A percentile compares a stretch with the other conserved stretches of the same genome.
phyloP scores from a whole-genome alignment of 2,113 vertebrate genomes.

The Meleagris gallopavo region DNA sequence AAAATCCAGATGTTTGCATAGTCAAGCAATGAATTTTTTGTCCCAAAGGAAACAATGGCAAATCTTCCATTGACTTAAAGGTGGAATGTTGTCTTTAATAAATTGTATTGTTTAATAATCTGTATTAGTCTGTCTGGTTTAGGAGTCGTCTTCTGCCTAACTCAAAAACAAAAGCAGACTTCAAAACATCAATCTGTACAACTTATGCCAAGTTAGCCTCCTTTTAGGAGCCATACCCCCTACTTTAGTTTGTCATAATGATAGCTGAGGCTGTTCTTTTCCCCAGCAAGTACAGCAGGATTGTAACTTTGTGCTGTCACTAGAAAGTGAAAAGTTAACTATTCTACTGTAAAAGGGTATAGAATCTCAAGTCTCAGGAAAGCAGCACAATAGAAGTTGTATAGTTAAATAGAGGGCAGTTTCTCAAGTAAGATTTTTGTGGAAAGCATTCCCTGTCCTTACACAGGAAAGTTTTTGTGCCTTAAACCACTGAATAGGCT shows the following conservation, averaged over 20 bases:
- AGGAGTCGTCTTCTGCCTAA: constrained; percentile 13
- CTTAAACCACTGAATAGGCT: not conserved
- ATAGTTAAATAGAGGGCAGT: not conserved
- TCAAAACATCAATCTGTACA: not conserved
- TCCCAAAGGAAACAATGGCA: not conserved
- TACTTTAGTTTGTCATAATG: not conserved
- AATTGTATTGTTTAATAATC: not conserved
- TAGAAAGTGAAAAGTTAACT: not conserved
- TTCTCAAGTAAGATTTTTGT: not conserved
- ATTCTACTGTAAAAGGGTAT: not conserved
- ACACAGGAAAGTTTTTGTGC: not conserved
- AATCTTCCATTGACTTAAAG: not conserved
- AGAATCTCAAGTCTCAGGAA: not conserved
- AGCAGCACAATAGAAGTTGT: not conserved
- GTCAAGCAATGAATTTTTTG: not conserved
- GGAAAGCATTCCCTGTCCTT: not conserved
- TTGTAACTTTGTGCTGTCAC: not conserved
- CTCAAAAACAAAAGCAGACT: not conserved
- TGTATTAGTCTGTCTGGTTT: not conserved
- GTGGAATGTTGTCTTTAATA: not conserved
- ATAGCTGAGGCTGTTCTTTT: not conserved
- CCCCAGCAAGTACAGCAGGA: not conserved
- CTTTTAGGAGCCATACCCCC: not conserved
- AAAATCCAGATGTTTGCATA: constrained; percentile 26
- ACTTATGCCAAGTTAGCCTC: not conserved